Percentiles rank a stretch among this genome's conserved stretches.
phyloP scores from a whole-genome alignment of 2,888 invertebrate species.

The Tethea ocularis region DNA sequence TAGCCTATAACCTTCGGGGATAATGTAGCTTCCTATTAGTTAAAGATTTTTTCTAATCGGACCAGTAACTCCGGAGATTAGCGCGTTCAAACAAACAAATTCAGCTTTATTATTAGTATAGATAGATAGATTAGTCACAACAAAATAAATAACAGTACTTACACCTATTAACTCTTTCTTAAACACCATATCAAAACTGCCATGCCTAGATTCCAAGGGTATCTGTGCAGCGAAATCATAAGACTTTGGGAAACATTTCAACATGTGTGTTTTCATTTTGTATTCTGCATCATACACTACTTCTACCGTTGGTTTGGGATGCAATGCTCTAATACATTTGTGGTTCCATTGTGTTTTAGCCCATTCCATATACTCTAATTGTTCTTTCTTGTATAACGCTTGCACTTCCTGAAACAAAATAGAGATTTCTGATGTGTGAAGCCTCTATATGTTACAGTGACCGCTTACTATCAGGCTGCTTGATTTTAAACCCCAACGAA shows the following conservation, averaged over 20 bases:
- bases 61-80: too few relatives aligned
- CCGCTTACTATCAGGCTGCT: too few relatives aligned
- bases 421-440: too few relatives aligned
- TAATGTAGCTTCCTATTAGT: too few relatives aligned
- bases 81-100: too few relatives aligned
- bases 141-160: too few relatives aligned
- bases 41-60: too few relatives aligned
- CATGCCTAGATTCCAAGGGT: constrained; percentile 40
- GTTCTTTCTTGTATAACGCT: constrained; percentile 58
- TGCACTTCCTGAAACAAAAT: constrained; percentile 49
- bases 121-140: too few relatives aligned
- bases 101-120: too few relatives aligned
- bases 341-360: constrained; percentile 59
- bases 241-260: constrained; percentile 52
- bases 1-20: too few relatives aligned
- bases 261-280: constrained; percentile 44
- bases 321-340: constrained; percentile 60
- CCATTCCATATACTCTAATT: constrained; percentile 67
- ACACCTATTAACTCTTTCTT: constrained; percentile 57
- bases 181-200: constrained; percentile 40
- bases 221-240: constrained; percentile 66
- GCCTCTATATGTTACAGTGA: too few relatives aligned
- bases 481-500: too few relatives aligned
- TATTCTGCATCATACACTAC: constrained; percentile 63
- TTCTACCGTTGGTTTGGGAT: constrained; percentile 62